Evolutionary conservation across 2,888 invertebrate species (phyloP).

Genomic region (Aphodius sticticus): DNA sequence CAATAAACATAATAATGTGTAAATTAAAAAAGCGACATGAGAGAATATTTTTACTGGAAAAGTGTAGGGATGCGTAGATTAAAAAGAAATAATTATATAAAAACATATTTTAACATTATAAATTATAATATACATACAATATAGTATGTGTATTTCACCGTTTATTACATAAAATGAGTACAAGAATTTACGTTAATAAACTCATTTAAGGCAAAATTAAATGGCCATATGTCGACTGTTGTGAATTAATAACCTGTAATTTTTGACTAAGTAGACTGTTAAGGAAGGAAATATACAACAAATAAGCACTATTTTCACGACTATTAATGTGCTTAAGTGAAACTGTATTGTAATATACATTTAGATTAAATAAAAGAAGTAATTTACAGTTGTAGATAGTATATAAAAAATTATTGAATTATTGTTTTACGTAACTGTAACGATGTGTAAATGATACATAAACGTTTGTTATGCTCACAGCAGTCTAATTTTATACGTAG

Average conservation of each 20-base stretch:
- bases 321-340: background rate
- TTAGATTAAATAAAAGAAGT: background rate
- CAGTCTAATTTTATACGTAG: slow-evolving; percentile 64
- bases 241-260: background rate
- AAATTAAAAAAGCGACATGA: background rate
- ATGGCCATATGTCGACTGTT: background rate
- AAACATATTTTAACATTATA: background rate
- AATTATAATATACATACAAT: background rate
- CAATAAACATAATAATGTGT: background rate
- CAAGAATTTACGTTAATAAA: background rate
- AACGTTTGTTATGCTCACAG: slow-evolving; percentile 54
- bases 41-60: background rate
- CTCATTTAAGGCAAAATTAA: background rate
- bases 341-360: slow-evolving; percentile 4
- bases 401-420: background rate
- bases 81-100: background rate
- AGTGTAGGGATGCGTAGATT: background rate
- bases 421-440: slow-evolving; percentile 1
- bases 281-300: background rate
- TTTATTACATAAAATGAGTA: background rate
- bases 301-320: background rate
- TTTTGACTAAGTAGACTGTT: background rate
- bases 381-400: slow-evolving; percentile 22
- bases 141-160: background rate
- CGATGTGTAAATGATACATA: slow-evolving; percentile 9